A percentile compares a stretch with the other conserved stretches of the same genome.
These are phyloP conservation scores for Apeltes quadracus DNA, from an alignment of 2,113 vertebrate genomes.

Conservation along the genomic window DNA sequence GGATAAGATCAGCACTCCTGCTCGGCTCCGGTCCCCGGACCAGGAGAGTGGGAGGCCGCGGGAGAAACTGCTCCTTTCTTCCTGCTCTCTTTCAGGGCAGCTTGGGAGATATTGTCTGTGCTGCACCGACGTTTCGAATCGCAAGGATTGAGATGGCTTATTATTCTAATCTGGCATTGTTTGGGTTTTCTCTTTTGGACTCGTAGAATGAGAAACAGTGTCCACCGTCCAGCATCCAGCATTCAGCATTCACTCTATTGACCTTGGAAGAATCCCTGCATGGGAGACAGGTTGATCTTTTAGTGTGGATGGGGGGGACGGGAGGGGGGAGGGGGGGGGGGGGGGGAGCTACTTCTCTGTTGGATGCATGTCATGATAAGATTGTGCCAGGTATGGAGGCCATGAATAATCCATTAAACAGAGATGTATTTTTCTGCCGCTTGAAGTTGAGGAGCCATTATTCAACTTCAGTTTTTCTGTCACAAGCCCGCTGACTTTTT, in stretches of 20 bases:
- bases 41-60: constrained; percentile 47
- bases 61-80: constrained; percentile 19
- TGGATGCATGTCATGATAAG: constrained; percentile 70
- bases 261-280: constrained; percentile 41
- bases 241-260: constrained; percentile 23
- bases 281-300: constrained; percentile 53
- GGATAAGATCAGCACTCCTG: constrained; percentile 75
- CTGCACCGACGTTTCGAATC: constrained; percentile 14
- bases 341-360: constrained; percentile 45
- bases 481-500: constrained; percentile 31
- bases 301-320: constrained; percentile 25
- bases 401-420: constrained; percentile 75
- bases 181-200: constrained; percentile 14
- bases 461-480: constrained; percentile 67
- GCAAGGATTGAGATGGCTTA: constrained; percentile 15
- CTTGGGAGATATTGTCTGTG: background rate
- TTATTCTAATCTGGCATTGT: constrained; percentile 22
- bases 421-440: constrained; percentile 61
- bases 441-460: constrained; percentile 68
- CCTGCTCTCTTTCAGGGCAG: constrained; percentile 15
- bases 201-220: constrained; percentile 25
- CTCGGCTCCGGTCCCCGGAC: constrained; percentile 30
- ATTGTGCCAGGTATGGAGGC: constrained; percentile 56
- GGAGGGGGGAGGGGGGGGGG: no score
- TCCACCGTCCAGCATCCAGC: constrained; percentile 13